These are phyloP conservation scores for Python bivittatus DNA, from an alignment of 2,113 vertebrate genomes.

Conservation along the genomic window DNA sequence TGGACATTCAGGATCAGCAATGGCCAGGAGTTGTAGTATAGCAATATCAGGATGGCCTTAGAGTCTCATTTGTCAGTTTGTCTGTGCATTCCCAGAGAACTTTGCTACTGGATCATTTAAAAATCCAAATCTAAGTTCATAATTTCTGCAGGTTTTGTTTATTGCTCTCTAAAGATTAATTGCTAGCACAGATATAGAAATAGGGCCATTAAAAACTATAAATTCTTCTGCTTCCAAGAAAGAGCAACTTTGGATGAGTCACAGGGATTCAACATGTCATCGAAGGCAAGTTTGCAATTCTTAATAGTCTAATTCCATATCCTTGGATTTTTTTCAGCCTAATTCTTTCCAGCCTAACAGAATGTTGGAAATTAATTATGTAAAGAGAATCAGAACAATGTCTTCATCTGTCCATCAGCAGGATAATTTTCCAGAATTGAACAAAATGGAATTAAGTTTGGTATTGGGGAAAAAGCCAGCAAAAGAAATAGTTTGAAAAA, in stretches of 20 bases:
- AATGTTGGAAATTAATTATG: neutral
- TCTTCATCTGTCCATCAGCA: neutral
- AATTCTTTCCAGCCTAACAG: neutral
- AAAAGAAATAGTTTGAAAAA: neutral
- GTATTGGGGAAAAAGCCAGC: neutral
- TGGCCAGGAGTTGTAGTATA: no score
- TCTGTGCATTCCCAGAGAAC: no score
- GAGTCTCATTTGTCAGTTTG: no score
- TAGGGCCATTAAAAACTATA: neutral
- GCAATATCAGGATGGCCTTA: no score
- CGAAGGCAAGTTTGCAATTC: neutral
- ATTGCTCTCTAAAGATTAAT: no score
- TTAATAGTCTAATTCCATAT: neutral
- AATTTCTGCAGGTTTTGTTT: no score
- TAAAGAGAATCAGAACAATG: neutral
- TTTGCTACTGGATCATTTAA: no score
- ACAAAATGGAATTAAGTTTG: neutral
- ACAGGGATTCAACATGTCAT: neutral
- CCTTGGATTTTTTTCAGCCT: neutral
- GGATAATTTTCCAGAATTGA: neutral
- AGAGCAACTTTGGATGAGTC: neutral
- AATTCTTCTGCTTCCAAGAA: neutral
- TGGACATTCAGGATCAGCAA: no score
- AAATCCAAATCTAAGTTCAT: no score
- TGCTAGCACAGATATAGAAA: neutral